These are phyloP conservation scores for Pangasius mekongensis DNA, from an alignment of 2,797 vertebrate genomes.

Conservation along the genomic window DNA sequence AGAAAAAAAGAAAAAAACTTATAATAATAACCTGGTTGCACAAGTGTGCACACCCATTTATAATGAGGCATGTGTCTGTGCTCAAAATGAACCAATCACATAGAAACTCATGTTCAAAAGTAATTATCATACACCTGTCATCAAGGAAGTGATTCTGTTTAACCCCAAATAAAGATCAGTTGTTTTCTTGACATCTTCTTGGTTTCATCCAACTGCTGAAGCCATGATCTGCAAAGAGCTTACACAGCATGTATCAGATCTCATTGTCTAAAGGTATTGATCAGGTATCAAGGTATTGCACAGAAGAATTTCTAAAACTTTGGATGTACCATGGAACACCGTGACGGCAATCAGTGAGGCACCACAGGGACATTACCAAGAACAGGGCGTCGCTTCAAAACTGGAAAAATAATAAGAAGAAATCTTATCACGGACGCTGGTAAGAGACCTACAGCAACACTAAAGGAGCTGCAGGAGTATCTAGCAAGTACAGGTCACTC, in stretches of 20 bases:
- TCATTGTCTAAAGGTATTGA: background rate
- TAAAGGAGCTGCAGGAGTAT: background rate
- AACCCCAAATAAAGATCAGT: background rate
- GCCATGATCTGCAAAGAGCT: background rate
- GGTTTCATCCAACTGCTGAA: background rate
- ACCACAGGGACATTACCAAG: background rate
- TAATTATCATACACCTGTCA: background rate
- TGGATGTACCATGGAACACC: background rate
- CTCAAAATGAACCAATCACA: background rate
- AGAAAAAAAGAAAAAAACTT: background rate
- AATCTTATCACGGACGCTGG: background rate
- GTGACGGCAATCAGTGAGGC: background rate
- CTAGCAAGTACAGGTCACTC: background rate
- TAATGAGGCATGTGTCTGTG: background rate
- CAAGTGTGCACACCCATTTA: no score
- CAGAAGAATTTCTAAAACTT: background rate
- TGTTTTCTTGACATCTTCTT: background rate
- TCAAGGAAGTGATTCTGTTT: background rate
- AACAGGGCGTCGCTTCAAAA: background rate
- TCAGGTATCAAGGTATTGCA: background rate
- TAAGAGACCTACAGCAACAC: background rate
- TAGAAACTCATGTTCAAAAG: background rate
- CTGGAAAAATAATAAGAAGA: background rate
- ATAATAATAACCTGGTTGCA: background rate
- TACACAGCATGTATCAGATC: background rate